phyloP scores from a whole-genome alignment of 2,113 vertebrate genomes.

The Pampusana beccarii region DNA sequence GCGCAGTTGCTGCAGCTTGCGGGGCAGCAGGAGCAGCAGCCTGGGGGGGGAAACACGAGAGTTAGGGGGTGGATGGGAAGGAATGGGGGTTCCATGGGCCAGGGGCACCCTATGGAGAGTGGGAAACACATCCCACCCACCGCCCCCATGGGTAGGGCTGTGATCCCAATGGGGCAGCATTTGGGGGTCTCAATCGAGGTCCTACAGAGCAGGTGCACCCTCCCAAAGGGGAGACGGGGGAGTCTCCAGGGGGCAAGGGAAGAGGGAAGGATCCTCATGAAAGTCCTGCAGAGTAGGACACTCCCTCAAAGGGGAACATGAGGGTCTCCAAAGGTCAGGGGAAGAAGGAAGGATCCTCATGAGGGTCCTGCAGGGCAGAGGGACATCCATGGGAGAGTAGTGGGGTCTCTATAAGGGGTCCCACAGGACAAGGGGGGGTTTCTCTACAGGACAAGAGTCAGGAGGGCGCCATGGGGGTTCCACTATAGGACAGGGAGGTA shows the following conservation, averaged over 20 bases:
- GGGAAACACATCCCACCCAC: neutral
- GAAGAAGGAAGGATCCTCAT: neutral
- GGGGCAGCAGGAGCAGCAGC: conserved; percentile 92
- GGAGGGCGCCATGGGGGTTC: neutral
- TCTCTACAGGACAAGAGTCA: neutral
- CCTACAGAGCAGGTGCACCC: neutral
- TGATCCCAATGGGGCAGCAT: accelerated
- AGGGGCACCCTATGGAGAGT: neutral
- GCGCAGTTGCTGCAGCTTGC: conserved; percentile 88
- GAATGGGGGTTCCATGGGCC: neutral
- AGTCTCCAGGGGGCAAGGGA: neutral
- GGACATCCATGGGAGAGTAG: too few relatives aligned
- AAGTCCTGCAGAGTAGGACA: neutral
- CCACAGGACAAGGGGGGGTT: neutral
- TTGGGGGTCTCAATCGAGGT: neutral
- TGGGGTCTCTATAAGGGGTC: neutral
- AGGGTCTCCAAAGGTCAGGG: neutral
- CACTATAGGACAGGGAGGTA: too few relatives aligned
- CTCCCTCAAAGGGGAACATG: neutral
- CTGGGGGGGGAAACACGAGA: conserved; percentile 55
- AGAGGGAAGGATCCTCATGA: neutral
- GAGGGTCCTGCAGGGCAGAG: neutral
- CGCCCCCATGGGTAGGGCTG: accelerated
- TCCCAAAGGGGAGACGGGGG: accelerated
- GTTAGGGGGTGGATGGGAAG: neutral